Evolutionary conservation across 2,797 vertebrate genomes (phyloP).

Genomic region (Ctenopoma multispine): DNA sequence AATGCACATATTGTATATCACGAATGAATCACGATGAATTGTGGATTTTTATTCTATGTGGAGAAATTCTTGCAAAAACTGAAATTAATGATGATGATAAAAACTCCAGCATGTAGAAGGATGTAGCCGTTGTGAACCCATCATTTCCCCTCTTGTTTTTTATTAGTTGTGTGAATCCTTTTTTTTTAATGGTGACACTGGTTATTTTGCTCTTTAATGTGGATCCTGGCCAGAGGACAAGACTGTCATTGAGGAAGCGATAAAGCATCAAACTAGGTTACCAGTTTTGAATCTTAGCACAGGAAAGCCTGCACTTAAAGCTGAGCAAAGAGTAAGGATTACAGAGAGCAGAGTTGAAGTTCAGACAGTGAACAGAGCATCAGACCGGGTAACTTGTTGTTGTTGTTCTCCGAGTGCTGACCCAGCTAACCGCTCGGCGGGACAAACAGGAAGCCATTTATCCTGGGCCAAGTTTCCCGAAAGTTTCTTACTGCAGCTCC

Average conservation of each 20-base stretch:
- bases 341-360: conserved; percentile 33
- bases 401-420: conserved; percentile 62
- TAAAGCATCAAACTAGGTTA: conserved; percentile 41
- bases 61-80: not conserved
- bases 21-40: too few species aligned
- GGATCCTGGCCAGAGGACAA: conserved; percentile 15
- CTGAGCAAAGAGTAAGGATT: not conserved
- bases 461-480: conserved; percentile 67
- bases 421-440: conserved; percentile 58
- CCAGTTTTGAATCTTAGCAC: not conserved
- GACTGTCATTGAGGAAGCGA: conserved; percentile 36
- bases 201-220: conserved; percentile 21
- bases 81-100: not conserved
- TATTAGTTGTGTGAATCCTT: conserved; percentile 11
- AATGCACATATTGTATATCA: too few species aligned
- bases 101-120: conserved; percentile 12
- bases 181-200: conserved; percentile 24
- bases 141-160: conserved; percentile 17
- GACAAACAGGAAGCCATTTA: conserved; percentile 78
- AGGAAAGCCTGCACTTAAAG: conserved; percentile 24
- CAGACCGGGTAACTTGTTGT: conserved; percentile 37
- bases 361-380: conserved; percentile 38
- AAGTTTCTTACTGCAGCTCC: conserved; percentile 57
- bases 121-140: conserved; percentile 8
- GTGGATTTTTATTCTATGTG: not conserved